These are phyloP conservation scores for Tetranychus urticae DNA, from an alignment of 1,140 invertebrate species.

Conservation along the genomic window DNA sequence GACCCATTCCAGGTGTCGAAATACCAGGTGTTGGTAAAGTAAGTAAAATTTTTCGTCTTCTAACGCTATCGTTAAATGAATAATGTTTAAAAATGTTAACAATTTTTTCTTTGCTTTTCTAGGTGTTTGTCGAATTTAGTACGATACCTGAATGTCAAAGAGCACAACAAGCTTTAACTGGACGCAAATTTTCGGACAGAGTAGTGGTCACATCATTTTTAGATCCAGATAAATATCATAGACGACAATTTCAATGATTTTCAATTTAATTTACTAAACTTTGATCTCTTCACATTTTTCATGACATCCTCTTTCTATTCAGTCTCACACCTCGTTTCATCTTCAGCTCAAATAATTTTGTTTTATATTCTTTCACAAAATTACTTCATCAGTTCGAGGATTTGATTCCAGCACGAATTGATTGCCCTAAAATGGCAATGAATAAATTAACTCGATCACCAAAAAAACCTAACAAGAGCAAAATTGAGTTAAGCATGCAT, in stretches of 20 bases:
- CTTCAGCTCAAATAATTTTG: too few species aligned
- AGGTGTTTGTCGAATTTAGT: slow-evolving; percentile 97
- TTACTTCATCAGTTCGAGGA: too few species aligned
- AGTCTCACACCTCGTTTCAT: too few species aligned
- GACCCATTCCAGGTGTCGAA: slow-evolving; percentile 87
- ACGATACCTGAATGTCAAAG: slow-evolving; percentile 89
- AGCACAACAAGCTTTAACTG: slow-evolving; percentile 89
- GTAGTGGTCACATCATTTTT: slow-evolving; percentile 98
- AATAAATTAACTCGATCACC: too few species aligned
- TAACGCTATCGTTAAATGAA: background rate
- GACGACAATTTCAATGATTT: slow-evolving; percentile 69
- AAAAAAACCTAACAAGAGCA: too few species aligned
- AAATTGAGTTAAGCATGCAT: too few species aligned
- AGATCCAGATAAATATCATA: slow-evolving; percentile 94
- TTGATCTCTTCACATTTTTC: too few species aligned
- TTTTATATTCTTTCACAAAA: too few species aligned
- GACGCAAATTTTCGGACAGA: slow-evolving; percentile 90
- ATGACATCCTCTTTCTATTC: too few species aligned
- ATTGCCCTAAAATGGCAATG: too few species aligned
- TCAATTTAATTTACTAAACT: background rate
- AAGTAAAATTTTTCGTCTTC: slow-evolving; percentile 11
- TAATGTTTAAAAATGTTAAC: background rate
- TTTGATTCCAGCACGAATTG: too few species aligned
- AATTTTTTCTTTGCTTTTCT: slow-evolving; percentile 12
- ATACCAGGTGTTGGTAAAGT: slow-evolving; percentile 95